Conservation (phyloP, 2,113 vertebrate genomes). For the Phaethon lepturus region DNA sequence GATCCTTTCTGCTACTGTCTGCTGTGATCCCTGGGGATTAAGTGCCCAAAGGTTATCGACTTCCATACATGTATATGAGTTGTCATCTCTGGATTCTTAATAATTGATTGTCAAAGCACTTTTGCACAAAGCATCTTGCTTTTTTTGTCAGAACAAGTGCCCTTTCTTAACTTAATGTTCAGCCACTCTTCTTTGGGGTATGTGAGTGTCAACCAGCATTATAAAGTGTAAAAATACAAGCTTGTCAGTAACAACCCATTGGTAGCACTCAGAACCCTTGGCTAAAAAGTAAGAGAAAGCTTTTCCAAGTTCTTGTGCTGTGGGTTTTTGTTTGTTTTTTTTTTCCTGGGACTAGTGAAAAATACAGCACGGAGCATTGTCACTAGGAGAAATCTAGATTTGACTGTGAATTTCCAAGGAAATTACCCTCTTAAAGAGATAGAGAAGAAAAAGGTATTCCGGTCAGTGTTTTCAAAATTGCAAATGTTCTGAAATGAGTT, state of each 20-base stretch:
- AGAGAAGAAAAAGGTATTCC: not conserved
- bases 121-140: not conserved
- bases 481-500: not conserved
- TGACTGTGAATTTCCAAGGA: not conserved
- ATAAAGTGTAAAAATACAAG: not conserved
- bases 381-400: not conserved
- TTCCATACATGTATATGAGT: not conserved
- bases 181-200: not conserved
- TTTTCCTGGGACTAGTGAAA: not conserved
- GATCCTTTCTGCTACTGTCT: not conserved
- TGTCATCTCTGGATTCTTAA: slow-evolving; percentile 52
- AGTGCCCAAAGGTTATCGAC: not conserved
- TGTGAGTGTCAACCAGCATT: not conserved
- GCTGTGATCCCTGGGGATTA: not conserved
- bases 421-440: not conserved
- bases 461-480: not conserved
- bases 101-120: slow-evolving; percentile 48
- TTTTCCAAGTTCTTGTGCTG: not conserved
- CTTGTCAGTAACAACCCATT: slow-evolving; percentile 10
- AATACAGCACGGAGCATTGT: not conserved
- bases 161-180: not conserved
- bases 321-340: not conserved
- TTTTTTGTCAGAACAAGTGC: not conserved
- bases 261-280: not conserved
- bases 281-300: not conserved